Base-by-base conservation (phyloP, 2,888 invertebrate species). In the Cantharis flavilabris region DNA sequence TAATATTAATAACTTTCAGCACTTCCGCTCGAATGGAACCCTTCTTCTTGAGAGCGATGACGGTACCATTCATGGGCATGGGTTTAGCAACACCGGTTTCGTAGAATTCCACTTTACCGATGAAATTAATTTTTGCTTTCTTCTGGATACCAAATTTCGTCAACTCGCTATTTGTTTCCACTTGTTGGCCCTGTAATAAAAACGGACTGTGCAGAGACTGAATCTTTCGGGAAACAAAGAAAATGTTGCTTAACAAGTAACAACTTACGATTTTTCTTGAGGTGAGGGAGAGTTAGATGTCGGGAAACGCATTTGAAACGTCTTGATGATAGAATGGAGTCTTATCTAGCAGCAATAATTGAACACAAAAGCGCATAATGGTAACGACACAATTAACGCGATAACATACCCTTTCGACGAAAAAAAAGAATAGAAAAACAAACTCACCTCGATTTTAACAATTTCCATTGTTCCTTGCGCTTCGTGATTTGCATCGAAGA, bases 91-190 rank as follows among this genome's bases (percentile, higher is more conserved):
- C 91, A 16, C 92, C 91, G 73, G 91, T 91, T 85, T 93, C 92
- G 83, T 92, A 93, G 91, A 92, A 93, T 85, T 93, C 93, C 7
- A 93, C 91, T 89, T 93, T 93, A 85, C 92, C 92, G 62, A 92
- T 90, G 33, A 92, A 91, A 79, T 89, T 91, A 62, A 93, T 90
- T 84, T 90, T 91, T 9, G 92, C 91, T 83, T 90, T 90, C 88
- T 93, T 93, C 83, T 92, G 92, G 82, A 93, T 85, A 69, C 88
- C 87, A 77, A 87, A 85, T 76, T 86, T 85, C 65, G 85, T 85
- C 70, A 87, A 81, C 81, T 84, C 84, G 82, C 86, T 89, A 83
- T 86, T 87, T 78, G 89, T 86, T 86, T 91, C 90, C 80, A 88
- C 86, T 87, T 91, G 90, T 72, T 90, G 88, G 71, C 86, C 89